Evolutionary conservation across 2,888 invertebrate genomes (phyloP).

Genomic region (Microplitis deprimator): DNA sequence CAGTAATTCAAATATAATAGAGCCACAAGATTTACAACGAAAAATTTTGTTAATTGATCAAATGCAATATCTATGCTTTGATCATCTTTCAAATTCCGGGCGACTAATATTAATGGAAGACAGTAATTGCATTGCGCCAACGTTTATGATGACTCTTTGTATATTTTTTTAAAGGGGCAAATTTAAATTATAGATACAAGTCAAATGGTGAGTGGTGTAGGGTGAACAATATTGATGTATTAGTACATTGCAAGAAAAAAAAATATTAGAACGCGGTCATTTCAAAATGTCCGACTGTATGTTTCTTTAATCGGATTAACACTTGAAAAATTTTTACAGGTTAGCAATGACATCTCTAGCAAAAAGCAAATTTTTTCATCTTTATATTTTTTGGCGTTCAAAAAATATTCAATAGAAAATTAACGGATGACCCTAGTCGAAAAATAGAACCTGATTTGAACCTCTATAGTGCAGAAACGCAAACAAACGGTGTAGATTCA

Average conservation of each 20-base stretch:
- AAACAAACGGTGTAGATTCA: too few relatives aligned
- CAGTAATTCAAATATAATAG: conserved; percentile 11
- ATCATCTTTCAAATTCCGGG: not conserved
- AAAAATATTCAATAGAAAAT: too few relatives aligned
- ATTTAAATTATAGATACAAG: conserved; percentile 62
- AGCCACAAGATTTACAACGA: not conserved
- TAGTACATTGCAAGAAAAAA: not conserved
- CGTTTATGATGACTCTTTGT: conserved; percentile 50
- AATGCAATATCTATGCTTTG: not conserved
- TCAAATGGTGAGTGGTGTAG: conserved; percentile 62
- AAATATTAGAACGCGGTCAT: too few relatives aligned
- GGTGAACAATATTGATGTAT: not conserved
- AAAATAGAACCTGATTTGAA: too few relatives aligned
- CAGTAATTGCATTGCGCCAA: conserved; percentile 47
- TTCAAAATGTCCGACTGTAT: too few relatives aligned
- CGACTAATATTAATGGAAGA: conserved; percentile 2
- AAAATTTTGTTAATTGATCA: not conserved
- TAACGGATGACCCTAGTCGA: too few relatives aligned
- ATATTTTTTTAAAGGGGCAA: not conserved
- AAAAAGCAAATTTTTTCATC: too few relatives aligned
- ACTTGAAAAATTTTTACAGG: too few relatives aligned
- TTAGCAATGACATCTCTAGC: too few relatives aligned
- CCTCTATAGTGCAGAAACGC: too few relatives aligned
- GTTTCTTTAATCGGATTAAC: too few relatives aligned
- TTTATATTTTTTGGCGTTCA: too few relatives aligned